Base-by-base conservation (phyloP, 2,113 vertebrate genomes). In the Talpa occidentalis region DNA sequence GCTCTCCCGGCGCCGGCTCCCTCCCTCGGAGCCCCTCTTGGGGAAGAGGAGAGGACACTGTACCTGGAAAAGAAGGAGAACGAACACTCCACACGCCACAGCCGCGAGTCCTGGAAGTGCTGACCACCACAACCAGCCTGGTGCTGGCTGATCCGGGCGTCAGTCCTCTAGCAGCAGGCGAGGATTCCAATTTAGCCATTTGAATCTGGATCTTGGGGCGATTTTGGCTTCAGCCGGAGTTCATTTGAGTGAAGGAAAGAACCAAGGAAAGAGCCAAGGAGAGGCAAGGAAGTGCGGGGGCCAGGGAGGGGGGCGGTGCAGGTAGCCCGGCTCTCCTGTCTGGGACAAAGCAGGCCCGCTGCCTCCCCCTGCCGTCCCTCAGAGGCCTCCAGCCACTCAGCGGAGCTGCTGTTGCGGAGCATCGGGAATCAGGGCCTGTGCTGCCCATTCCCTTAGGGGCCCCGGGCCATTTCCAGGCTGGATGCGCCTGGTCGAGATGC, bases 71-170 rank as follows among this genome's bases (percentile, higher is more conserved):
- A 62, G 42, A 17, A 1, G 6, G 24, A 79, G 9, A 22, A 42
- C n/a, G 24, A 9, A 22, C 15, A 4, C 10, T 37, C 47, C 32
- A 10, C 10, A 22, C 3, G 0, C 0, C 15, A 10, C 14, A 40
- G 1, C 7, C 5, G 35, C 24, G 35, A 28, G 35, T 30, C 78
- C 73, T 91, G n/a, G 35, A 60, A 54, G 8, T 2, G 12, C 2
- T 2, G 16, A 10, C 44, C 5, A 44, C 44, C 44, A 10, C 5
- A 10, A 44, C 44, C 44, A 44, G 44, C 44, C 44, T n/a, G 44
- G 44, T 44, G 5, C 44, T 44, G 44, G 10, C 44, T 44, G 44
- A 44, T 10, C 44, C 44, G 44, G 44, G 44, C 28, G 28, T 16
- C 10, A 10, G 4, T 9, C 21, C 17, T 26, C 54, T 11, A 32